Evolutionary conservation across 2,888 invertebrate genomes (phyloP), one percentile per base, ranked within the genome.

Genomic region (Emmelina monodactyla): DNA sequence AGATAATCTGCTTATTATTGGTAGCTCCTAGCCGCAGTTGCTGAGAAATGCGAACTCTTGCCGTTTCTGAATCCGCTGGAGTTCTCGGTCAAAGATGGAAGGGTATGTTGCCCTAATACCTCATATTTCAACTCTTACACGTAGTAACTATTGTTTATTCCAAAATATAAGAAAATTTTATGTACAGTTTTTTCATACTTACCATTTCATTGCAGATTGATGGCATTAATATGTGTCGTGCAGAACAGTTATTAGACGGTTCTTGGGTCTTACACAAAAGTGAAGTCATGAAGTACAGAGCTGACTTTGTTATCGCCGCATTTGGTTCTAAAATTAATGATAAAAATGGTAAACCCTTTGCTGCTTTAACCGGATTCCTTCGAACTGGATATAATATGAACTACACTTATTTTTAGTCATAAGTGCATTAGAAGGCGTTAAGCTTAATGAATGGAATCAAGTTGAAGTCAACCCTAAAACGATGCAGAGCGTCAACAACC

Each of bases 11-110:
- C n/a, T n/a, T n/a, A n/a, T n/a, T n/a, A n/a, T n/a, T n/a, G n/a
- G n/a, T n/a, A n/a, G n/a, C n/a, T n/a, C n/a, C n/a, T n/a, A n/a
- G n/a, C n/a, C n/a, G n/a, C n/a, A n/a, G n/a, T n/a, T n/a, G n/a
- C n/a, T 62, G 99, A 99, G 62, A 95, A 93, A 70, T 99, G 98
- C 58, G 99, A 99, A 65, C 92, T 99, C 51, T 75, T 99, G 32
- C 97, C 98, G 0, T 99, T 95, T 63, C 83, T 96, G 68, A 86
- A 92, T 0, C 98, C 98, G 0, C 85, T 85, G 51, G 85, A 90
- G 63, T 91, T 98, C 0, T 83, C 91, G 37, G 65, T 89, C 0
- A 90, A 88, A 54, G 83, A 87, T 42, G 87, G 85, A 29, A 86
- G 84, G 56, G 85, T 84, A n/a, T n/a, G n/a, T n/a, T n/a, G n/a